Conservation (phyloP, 2,888 invertebrate genomes). For the Orchesella flavescens region DNA sequence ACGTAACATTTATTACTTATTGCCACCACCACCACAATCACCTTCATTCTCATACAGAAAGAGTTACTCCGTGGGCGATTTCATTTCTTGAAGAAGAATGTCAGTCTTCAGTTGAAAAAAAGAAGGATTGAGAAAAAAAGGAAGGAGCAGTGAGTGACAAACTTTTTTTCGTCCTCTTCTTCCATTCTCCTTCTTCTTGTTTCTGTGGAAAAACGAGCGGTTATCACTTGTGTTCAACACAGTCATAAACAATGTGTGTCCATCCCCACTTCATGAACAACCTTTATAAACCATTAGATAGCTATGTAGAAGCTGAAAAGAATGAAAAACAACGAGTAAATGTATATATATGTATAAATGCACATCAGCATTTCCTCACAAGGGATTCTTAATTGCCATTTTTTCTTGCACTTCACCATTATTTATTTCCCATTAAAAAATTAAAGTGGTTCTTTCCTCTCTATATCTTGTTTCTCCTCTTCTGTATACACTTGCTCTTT, state of each 20-base stretch:
- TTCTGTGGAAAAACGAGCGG: conserved; percentile 56
- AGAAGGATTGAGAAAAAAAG: background rate
- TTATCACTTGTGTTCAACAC: conserved; percentile 61
- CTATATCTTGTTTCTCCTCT: conserved; percentile 1
- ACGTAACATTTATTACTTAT: conserved; percentile 28
- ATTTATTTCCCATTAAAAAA: conserved; percentile 63
- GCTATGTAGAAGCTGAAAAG: background rate
- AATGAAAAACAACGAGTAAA: background rate
- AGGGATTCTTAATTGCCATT: conserved; percentile 62
- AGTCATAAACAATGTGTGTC: conserved; percentile 57
- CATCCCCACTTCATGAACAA: conserved; percentile 56
- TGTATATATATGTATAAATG: no score
- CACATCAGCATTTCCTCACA: conserved; percentile 60
- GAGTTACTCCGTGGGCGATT: conserved; percentile 54
- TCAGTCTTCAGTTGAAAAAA: background rate
- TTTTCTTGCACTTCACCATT: conserved; percentile 62
- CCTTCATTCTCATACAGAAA: background rate
- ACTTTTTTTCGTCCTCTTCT: background rate
- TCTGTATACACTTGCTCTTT: background rate
- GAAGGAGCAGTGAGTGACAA: background rate
- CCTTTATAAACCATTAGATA: conserved; percentile 51
- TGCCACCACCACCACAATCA: background rate
- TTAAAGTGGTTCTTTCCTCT: conserved; percentile 60
- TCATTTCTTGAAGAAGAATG: conserved; percentile 33
- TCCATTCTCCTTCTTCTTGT: conserved; percentile 13